phyloP scores from a whole-genome alignment of 2,113 vertebrate species.

The Salvator merianae region DNA sequence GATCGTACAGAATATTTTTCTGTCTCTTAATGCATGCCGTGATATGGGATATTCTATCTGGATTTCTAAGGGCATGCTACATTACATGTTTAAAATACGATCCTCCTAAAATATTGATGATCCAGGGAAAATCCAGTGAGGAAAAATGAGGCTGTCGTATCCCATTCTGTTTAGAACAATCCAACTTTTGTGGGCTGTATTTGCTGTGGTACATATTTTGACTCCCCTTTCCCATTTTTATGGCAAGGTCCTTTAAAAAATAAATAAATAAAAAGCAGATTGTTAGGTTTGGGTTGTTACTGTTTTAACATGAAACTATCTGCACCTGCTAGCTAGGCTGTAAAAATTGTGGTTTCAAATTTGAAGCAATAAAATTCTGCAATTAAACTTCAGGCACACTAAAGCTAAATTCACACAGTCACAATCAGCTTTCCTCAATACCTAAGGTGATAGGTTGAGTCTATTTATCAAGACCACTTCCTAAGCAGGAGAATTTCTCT shows the following conservation, averaged over 20 bases:
- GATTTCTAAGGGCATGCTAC: slow-evolving; percentile 27
- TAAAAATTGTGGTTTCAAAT: slow-evolving; percentile 71
- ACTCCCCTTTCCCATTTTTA: slow-evolving; percentile 60
- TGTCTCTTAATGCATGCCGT: accelerated
- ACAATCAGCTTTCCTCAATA: slow-evolving; percentile 31
- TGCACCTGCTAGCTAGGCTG: slow-evolving; percentile 68
- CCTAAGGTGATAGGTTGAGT: slow-evolving; percentile 21
- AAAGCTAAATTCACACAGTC: slow-evolving; percentile 49
- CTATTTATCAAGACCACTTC: slow-evolving; percentile 41
- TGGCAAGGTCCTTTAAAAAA: slow-evolving; percentile 57
- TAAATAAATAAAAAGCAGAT: slow-evolving; percentile 38
- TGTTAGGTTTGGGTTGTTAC: slow-evolving; percentile 38
- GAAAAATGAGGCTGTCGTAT: slow-evolving; percentile 3
- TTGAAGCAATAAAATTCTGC: slow-evolving; percentile 68
- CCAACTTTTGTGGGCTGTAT: slow-evolving; percentile 46
- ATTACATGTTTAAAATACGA: slow-evolving; percentile 13
- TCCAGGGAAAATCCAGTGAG: background rate
- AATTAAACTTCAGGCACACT: slow-evolving; percentile 70
- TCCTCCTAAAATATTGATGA: slow-evolving; percentile 45
- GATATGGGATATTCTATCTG: slow-evolving; percentile 24
- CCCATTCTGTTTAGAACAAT: slow-evolving; percentile 29
- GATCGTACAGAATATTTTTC: slow-evolving; percentile 29
- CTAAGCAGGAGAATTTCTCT: background rate
- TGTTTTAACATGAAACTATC: slow-evolving; percentile 53
- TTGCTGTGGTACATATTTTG: slow-evolving; percentile 34